Base-by-base conservation (phyloP, 2,113 vertebrate species). In the Poeciliopsis retropinna region DNA sequence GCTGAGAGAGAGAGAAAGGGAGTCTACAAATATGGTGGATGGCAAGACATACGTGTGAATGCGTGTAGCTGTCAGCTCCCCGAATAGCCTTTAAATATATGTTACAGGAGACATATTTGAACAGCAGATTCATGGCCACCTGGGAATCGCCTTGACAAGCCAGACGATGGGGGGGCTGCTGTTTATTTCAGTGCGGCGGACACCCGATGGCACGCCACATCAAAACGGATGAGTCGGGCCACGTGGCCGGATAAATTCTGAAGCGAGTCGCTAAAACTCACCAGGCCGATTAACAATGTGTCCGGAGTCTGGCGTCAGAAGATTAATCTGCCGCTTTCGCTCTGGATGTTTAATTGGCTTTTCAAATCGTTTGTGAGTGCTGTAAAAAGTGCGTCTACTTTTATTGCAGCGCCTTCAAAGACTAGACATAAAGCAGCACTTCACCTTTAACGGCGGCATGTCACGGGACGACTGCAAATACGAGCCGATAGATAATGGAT, bases 361-460 rank as follows among this genome's bases (percentile, higher is more conserved):
- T 90, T 90, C 91, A 83, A 94, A 89, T 89, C 80, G 79, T 88
- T 89, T 85, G 85, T 83, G 86, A 92, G 82, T 60, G 92, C 86
- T 87, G 87, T 93, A 94, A 95, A 93, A 95, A 87, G 89, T 85
- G 78, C 87, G 88, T 94, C 90, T 91, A 72, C 71, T 90, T 89
- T 93, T 88, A 89, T 78, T 86, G 92, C 72, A 65, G 78, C 78
- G 68, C 85, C 90, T 84, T 93, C 84, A 94, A 91, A 92, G 94
- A 84, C 67, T 51, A 82, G 86, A 76, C 82, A 80, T 88, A 88
- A 91, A 84, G 87, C 88, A 89, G 92, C 72, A 72, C 82, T 77
- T 80, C 65, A 57, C 30, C 65, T 90, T 82, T 85, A 91, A 89
- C 73, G 82, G 79, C 78, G 70, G 76, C 72, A 75, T 74, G 72